Percentiles rank a stretch among this genome's conserved stretches.
Evolutionary conservation across 2,113 vertebrate genomes (phyloP).

Genomic region (Thunnus thynnus): DNA sequence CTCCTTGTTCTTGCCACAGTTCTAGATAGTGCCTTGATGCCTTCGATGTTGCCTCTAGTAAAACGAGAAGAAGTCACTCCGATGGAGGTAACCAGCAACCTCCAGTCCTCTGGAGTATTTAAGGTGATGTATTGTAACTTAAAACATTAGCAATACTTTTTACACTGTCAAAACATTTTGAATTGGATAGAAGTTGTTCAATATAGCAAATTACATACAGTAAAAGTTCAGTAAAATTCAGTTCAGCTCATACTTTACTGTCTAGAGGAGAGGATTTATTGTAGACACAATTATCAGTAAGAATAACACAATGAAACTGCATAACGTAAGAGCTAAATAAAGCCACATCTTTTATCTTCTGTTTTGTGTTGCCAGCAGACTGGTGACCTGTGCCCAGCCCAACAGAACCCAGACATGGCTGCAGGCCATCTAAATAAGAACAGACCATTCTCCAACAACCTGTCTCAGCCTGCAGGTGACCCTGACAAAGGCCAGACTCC

Average conservation of each 20-base stretch:
- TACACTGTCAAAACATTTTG: background rate
- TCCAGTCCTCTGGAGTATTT: conserved; percentile 86
- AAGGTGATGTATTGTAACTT: conserved; percentile 80
- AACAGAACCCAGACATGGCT: conserved; percentile 87
- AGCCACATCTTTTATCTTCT: conserved; percentile 31
- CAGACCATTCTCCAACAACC: conserved; percentile 85
- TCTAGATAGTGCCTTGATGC: conserved; percentile 91
- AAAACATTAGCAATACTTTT: background rate
- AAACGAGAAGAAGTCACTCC: conserved; percentile 96
- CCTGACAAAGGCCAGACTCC: conserved; percentile 88
- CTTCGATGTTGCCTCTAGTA: conserved; percentile 90
- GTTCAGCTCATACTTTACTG: background rate
- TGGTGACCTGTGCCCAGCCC: conserved; percentile 86
- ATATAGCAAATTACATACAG: background rate
- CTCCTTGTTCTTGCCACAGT: conserved; percentile 74
- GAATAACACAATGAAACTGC: background rate
- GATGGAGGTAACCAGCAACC: conserved; percentile 95
- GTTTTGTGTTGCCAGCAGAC: conserved; percentile 77
- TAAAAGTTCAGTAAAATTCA: background rate
- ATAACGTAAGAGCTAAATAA: background rate
- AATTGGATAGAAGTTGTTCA: background rate
- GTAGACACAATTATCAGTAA: background rate
- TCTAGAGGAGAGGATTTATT: background rate
- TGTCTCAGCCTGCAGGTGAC: conserved; percentile 88
- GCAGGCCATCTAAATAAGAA: conserved; percentile 84